These are phyloP conservation scores for Columba guinea DNA, from an alignment of 2,797 vertebrate species.

Conservation along the genomic window DNA sequence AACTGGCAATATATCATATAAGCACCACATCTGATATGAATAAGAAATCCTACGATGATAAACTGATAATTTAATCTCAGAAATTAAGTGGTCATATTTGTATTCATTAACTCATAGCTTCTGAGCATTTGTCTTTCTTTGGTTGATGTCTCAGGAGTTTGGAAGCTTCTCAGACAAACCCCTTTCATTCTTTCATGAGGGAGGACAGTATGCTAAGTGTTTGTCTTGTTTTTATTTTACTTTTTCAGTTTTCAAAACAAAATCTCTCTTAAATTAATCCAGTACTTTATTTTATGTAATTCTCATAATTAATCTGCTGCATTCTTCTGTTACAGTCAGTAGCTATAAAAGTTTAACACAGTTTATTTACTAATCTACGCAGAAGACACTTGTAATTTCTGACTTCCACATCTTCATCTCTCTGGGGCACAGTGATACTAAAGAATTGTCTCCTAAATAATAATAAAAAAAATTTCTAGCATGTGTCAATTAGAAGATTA, in stretches of 20 bases:
- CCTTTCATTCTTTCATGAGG: not conserved
- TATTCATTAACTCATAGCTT: not conserved
- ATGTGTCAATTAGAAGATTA: not conserved
- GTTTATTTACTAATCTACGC: accelerated
- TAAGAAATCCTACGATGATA: not conserved
- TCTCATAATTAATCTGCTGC: not conserved
- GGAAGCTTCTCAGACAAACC: not conserved
- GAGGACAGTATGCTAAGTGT: not conserved
- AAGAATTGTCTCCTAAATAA: not conserved
- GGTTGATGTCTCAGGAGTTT: not conserved
- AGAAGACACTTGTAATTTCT: not conserved
- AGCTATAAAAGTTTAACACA: not conserved
- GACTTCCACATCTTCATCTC: not conserved
- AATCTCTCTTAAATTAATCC: not conserved
- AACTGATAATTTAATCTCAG: not conserved
- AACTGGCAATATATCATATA: not conserved
- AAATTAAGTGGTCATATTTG: not conserved
- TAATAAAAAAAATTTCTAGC: not conserved
- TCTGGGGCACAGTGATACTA: not conserved
- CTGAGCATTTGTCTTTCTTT: not conserved
- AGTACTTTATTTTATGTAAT: not conserved
- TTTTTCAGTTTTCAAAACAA: not conserved
- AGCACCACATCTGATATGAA: not conserved
- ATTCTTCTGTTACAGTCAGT: not conserved
- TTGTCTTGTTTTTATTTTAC: not conserved